Base-by-base conservation (phyloP, 2,797 vertebrate species). In the Neosilurus mollespiculum region DNA sequence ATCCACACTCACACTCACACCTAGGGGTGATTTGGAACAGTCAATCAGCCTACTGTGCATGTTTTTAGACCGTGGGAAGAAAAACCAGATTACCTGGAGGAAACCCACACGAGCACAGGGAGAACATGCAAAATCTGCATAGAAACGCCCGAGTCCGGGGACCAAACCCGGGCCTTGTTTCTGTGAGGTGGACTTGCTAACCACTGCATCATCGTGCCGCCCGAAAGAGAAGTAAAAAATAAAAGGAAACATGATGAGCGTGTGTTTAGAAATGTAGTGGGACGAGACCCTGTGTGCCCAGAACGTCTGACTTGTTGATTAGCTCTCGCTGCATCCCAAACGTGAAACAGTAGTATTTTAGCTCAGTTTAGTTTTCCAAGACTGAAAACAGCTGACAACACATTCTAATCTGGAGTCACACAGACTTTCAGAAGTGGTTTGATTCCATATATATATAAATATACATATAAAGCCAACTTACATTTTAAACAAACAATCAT, bases 341-440 rank as follows among this genome's bases (percentile, higher is more conserved):
- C 9, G 7, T 9, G 75, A 61, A 77, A 43, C 22, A 9, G 34
- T 11, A 62, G 75, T 12, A 7, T 37, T 70, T 53, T 51, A 22
- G 80, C 70, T 80, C 34, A 75, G 66, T 84, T 51, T 76, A 61
- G 34, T 16, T 15, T 59, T 78, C 71, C 56, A 85, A 76, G 59
- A 30, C 78, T 56, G 59, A 51, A 64, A 84, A 82, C 26, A 62
- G 49, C 49, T 58, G 80, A 86, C 54, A 59, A 73, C 20, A 59
- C 64, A 72, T n/a, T 54, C 77, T 84, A 90, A 88, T 89, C 84
- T 80, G 64, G 81, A 37, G 26, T 75, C 86, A 80, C 9, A 83
- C 89, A 92, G 87, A 82, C 83, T 61, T 75, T 61, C 24, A 24
- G 54, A 75, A 84, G 64, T 80, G 69, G 87, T 89, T 88, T 87